phyloP scores from a whole-genome alignment of 92 coral and sea anemone species.

The Zoanthus gigantus region DNA sequence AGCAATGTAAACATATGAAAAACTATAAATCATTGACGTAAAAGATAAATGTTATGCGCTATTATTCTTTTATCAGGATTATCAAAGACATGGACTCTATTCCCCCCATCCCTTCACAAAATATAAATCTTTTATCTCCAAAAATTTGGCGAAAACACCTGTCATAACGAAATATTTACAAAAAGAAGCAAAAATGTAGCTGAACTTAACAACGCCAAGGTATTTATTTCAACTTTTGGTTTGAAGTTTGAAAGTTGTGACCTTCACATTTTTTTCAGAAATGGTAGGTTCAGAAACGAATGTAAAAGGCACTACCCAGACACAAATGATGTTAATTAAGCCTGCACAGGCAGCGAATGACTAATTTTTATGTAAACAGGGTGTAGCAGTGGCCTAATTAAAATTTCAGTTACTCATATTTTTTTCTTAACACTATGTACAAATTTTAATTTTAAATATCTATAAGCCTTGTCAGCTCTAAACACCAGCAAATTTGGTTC shows the following conservation, averaged over 20 bases:
- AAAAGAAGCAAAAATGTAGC: background rate
- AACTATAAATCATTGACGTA: background rate
- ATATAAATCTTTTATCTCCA: background rate
- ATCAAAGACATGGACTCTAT: background rate
- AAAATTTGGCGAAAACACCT: background rate
- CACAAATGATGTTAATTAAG: slow-evolving; percentile 57
- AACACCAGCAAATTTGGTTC: slow-evolving; percentile 4
- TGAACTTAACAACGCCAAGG: background rate
- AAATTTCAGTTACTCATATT: background rate
- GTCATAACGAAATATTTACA: background rate
- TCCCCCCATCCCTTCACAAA: background rate
- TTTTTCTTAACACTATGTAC: background rate
- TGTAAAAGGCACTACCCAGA: slow-evolving; percentile 71
- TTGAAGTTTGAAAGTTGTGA: too few relatives aligned
- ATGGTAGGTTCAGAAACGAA: slow-evolving; percentile 56
- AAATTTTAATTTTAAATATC: background rate
- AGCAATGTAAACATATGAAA: slow-evolving; percentile 17
- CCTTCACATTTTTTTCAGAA: too few relatives aligned
- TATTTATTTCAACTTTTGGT: background rate
- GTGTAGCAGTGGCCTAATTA: slow-evolving; percentile 4
- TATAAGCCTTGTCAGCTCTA: background rate
- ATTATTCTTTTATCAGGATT: background rate
- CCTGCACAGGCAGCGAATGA: slow-evolving; percentile 64
- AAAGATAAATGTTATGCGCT: background rate
- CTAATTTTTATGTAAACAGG: slow-evolving; percentile 46